Evolutionary conservation across 2,888 invertebrate genomes (phyloP), one percentile per base, ranked within the genome.

Genomic region (Ditylenchus weischeri): DNA sequence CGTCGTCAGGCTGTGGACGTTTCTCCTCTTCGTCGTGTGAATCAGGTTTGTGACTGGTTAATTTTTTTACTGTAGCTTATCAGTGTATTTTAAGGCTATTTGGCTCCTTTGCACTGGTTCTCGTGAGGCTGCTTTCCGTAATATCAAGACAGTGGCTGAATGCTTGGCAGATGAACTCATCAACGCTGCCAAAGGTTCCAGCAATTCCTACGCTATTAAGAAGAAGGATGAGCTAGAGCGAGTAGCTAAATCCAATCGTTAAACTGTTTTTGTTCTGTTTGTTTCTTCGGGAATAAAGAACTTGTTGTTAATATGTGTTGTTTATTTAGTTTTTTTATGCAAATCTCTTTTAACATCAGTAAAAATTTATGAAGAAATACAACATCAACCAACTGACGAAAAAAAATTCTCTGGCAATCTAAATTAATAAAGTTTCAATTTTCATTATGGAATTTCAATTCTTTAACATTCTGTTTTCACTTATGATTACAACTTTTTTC

Each of bases 231-330:
- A 99, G 88, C 88, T 99, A 86, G 98, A 98, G 87, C 92, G 98
- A 89, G 98, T 99, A 81, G 98, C 98, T 84, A 98, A 98, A 87
- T 96, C 95, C 86, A 99, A 99, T 89, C 92, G 98, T 91, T 99
- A 96, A 92, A 43, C 29, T 29, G 5, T 43, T 13, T 43, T 43
- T 43, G 11, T 43, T 43, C 15, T 15, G 43, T 43, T 43, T 6
- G 43, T 43, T 43, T 43, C 43, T 10, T 43, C 43, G 15, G 43
- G 8, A 43, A 43, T 43, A 43, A 43, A 43, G 15, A 43, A 43
- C 8, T 13, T 43, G 43, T 43, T 43, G 43, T 43, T 43, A 15
- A 8, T 43, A 8, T 43, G 43, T 43, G 43, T 43, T 15, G 8
- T 43, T 43, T 10, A 15, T 8, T n/a, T 4, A 29, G 3, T 5